Percentiles rank a stretch among this genome's conserved stretches.
phyloP scores from a whole-genome alignment of 1,140 invertebrate species.

The Heliconius melpomene region DNA sequence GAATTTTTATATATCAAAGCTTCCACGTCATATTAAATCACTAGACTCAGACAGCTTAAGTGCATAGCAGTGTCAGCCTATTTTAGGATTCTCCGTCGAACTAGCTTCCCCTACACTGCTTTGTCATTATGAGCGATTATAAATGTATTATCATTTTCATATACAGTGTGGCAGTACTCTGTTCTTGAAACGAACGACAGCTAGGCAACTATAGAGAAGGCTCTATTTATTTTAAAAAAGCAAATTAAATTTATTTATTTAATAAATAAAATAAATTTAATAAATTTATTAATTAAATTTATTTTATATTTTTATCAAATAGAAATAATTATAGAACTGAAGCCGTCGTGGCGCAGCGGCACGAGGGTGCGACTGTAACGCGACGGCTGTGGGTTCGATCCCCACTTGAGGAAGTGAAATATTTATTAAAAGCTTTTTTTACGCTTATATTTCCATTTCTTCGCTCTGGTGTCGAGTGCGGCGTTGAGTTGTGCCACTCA shows the following conservation, averaged over 20 bases:
- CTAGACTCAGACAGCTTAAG: conserved; percentile 35
- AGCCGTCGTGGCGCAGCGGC: no score
- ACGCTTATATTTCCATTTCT: no score
- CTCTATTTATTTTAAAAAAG: background rate
- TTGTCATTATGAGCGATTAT: conserved; percentile 22
- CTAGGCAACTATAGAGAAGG: background rate
- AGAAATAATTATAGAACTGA: background rate
- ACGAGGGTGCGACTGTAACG: no score
- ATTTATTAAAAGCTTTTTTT: no score
- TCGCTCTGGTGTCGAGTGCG: no score
- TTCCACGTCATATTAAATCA: conserved; percentile 36
- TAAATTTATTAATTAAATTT: no score
- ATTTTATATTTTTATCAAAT: no score
- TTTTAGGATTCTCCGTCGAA: conserved; percentile 34
- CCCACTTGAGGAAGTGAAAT: no score
- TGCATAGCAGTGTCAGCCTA: conserved; percentile 37
- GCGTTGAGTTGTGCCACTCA: no score
- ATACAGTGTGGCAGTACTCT: background rate
- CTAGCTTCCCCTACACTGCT: conserved; percentile 17
- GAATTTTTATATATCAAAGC: conserved; percentile 36
- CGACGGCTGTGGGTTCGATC: no score
- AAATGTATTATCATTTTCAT: conserved; percentile 19
- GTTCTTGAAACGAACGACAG: background rate
- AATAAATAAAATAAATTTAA: no score
- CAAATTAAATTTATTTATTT: no score